Percentiles rank a stretch among this genome's conserved stretches.
phyloP scores from a whole-genome alignment of 2,797 vertebrate genomes.

The Clarias pachynema region DNA sequence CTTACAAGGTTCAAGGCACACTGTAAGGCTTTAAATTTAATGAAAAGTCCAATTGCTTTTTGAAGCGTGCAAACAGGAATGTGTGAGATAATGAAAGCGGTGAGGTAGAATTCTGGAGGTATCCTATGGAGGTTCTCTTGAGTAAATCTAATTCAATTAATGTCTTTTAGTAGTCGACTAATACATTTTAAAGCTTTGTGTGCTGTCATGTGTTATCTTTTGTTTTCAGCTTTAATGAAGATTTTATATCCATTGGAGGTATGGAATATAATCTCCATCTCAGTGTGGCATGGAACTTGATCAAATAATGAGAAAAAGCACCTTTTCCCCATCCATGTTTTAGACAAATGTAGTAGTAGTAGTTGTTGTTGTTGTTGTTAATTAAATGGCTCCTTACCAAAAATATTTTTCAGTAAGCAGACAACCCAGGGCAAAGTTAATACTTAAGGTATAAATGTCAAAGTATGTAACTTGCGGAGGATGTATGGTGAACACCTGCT shows the following conservation, averaged over 20 bases:
- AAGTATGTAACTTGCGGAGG: background rate
- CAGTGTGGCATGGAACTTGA: background rate
- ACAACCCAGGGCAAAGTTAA: background rate
- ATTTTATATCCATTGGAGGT: too few relatives aligned
- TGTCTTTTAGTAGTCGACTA: background rate
- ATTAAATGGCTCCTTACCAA: background rate
- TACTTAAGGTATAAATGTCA: background rate
- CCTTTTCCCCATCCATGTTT: background rate
- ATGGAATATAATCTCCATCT: background rate
- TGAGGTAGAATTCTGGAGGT: background rate
- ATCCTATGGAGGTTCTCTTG: background rate
- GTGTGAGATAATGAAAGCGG: background rate
- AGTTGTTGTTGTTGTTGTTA: background rate
- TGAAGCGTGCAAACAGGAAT: background rate
- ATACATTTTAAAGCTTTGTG: background rate
- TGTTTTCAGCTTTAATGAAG: background rate
- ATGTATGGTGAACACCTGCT: background rate
- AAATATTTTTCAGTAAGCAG: background rate
- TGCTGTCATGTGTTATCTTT: background rate
- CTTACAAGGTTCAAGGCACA: background rate
- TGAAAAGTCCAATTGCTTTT: background rate
- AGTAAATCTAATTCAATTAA: background rate
- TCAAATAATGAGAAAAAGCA: background rate
- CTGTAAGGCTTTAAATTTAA: background rate
- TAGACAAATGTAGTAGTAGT: background rate